Conservation (phyloP, 2,113 vertebrate genomes). For the Gasterosteus aculeatus region DNA sequence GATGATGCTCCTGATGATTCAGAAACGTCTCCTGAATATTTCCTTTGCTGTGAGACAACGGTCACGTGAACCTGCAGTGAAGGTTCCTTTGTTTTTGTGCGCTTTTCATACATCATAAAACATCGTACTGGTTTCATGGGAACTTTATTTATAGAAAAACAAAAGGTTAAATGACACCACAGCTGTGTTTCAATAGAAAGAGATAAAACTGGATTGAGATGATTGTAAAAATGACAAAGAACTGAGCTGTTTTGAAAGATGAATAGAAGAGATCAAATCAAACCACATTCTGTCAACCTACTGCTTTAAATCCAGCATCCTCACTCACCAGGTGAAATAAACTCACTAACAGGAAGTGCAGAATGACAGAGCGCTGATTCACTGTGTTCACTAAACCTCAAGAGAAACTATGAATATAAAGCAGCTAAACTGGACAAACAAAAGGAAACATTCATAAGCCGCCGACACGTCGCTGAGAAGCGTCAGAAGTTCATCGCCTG, state of each 20-base stretch:
- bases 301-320: background rate
- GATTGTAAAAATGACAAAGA: constrained; percentile 29
- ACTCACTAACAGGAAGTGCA: constrained; percentile 29
- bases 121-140: constrained; percentile 4
- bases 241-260: constrained; percentile 5
- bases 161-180: constrained; percentile 12
- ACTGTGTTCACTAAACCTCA: background rate
- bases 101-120: background rate
- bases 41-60: no score
- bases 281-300: background rate
- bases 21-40: background rate
- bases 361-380: constrained; percentile 18
- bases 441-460: constrained; percentile 24
- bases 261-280: constrained; percentile 3
- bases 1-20: background rate
- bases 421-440: constrained; percentile 21
- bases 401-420: constrained; percentile 39
- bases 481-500: constrained; percentile 19
- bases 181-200: background rate
- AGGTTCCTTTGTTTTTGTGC: background rate
- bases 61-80: no score
- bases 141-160: constrained; percentile 70
- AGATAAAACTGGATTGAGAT: background rate
- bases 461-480: background rate
- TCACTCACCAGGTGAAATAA: constrained; percentile 15